Evolutionary conservation across 2,113 vertebrate genomes (phyloP), one percentile per base, ranked within the genome.

Genomic region (Phrynocephalus versicolor): DNA sequence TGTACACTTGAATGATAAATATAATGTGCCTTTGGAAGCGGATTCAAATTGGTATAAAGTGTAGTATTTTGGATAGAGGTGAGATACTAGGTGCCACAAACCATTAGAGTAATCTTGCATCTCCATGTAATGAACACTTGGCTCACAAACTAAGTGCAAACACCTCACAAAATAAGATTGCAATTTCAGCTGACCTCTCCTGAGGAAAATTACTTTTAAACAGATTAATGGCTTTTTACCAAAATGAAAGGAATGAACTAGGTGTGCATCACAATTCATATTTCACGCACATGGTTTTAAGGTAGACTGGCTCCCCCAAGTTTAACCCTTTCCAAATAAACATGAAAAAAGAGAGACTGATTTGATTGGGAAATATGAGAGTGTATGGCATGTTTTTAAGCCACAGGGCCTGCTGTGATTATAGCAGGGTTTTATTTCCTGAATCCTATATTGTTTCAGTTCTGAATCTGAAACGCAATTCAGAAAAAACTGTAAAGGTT

Each of bases 171-270:
- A 79, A 88, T 88, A 79, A 7, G 0, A 78, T 4, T 58, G 41
- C 45, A 55, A 90, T 89, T 81, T 55, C 45, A 74, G 18, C 19
- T 35, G 51, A 62, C 81, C 55, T 74, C 79, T 75, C 62, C 86
- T 77, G 72, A 81, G 79, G 87, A 86, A 41, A 76, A 13, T 16
- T 80, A 83, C 0, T 1, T 79, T 35, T 85, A 91, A 88, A 55
- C 86, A 85, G 81, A 84, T 85, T 83, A 41, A 65, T 88, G 79
- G 41, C 35, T 87, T 39, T 25, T 82, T 81, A 84, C 51, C 57
- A 89, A 87, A 86, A 88, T 0, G 77, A 9, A 77, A 78, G 37
- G 85, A 86, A 0, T 9, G 79, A 88, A 85, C 25, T 25, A 69
- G 10, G 79, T 84, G 27, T 75, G 1, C 84, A 25, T 73, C 87